Conservation (phyloP, 2,888 invertebrate species). For the Dryobota labecula region DNA sequence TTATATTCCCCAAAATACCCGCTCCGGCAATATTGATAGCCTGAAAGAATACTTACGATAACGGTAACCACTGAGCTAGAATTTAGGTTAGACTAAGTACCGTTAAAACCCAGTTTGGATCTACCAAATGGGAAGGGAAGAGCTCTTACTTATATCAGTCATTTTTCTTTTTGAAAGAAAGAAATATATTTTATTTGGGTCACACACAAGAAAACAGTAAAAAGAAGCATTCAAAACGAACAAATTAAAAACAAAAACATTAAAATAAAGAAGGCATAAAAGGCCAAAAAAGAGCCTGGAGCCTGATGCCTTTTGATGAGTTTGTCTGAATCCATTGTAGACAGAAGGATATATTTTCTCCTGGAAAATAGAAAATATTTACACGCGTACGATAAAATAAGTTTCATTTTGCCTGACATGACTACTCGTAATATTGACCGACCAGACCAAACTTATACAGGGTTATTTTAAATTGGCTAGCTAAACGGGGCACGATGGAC, state of each 20-base stretch:
- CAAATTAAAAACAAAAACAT: no score
- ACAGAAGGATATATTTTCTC: not conserved
- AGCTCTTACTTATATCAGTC: constrained; percentile 2
- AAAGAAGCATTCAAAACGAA: no score
- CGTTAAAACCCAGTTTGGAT: not conserved
- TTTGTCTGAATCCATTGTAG: not conserved
- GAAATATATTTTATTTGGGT: no score
- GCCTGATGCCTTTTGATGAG: constrained; percentile 21
- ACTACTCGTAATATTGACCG: no score
- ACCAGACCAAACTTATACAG: no score
- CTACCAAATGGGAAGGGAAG: not conserved
- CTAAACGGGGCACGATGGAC: no score
- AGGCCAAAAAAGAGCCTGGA: no score
- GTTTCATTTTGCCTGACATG: no score
- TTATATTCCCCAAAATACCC: constrained; percentile 47
- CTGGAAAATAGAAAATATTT: not conserved
- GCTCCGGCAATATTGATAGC: constrained; percentile 47
- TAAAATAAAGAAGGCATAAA: no score
- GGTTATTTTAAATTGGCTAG: no score
- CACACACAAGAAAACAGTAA: no score
- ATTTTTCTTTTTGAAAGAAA: constrained; percentile 23
- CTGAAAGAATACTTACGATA: constrained; percentile 17
- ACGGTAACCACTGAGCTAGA: not conserved
- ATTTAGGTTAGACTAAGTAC: constrained; percentile 39
- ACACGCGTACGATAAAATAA: not conserved